A percentile compares a stretch with the other conserved stretches of the same genome.
Conservation (phyloP, 23 tunicate species). For the Ascidia mentula region DNA sequence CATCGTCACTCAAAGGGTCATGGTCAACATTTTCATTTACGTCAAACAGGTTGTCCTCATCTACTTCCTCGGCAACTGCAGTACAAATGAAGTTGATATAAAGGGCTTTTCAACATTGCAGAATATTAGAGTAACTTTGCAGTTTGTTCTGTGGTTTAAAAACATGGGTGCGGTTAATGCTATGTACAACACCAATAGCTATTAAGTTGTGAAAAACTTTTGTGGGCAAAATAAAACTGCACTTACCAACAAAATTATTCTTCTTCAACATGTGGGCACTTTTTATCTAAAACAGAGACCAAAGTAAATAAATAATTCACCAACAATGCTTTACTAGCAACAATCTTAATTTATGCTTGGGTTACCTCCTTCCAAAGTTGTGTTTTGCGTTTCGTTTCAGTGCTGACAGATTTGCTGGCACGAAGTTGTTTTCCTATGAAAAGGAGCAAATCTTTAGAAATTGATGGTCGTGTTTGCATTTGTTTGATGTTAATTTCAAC, state of each 20-base stretch:
- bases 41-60: slow-evolving; percentile 6
- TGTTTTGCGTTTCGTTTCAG: slow-evolving; percentile 14
- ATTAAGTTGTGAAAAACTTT: background rate
- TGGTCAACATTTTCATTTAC: background rate
- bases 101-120: too few relatives aligned
- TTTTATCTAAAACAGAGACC: background rate
- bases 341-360: background rate
- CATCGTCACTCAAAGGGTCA: slow-evolving; percentile 26
- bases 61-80: background rate
- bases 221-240: background rate
- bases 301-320: background rate
- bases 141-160: too few relatives aligned
- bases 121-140: too few relatives aligned
- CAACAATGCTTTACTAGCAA: background rate
- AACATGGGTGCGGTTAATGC: background rate
- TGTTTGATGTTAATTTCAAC: too few relatives aligned
- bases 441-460: background rate
- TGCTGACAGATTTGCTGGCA: background rate
- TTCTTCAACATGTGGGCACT: background rate
- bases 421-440: background rate
- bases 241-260: background rate
- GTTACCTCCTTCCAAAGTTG: slow-evolving; percentile 17
- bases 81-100: too few relatives aligned
- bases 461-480: too few relatives aligned
- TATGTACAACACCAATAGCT: background rate